Evolutionary conservation across 2,888 invertebrate genomes (phyloP), one percentile per base, ranked within the genome.

Genomic region (Dolichomitus sp.): DNA sequence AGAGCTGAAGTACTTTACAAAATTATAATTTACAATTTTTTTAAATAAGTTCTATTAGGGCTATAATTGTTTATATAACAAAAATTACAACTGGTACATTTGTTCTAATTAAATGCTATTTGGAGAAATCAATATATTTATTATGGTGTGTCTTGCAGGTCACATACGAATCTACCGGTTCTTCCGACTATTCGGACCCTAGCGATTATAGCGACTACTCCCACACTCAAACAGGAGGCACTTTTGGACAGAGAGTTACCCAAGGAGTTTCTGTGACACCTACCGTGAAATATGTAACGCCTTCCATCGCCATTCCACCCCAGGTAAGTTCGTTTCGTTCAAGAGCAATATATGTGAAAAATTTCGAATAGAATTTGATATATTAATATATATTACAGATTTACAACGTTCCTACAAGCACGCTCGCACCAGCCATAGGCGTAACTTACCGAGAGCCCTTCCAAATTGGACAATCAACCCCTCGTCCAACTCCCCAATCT

Each of bases 401-500:
- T 54, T 81, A 85, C 63, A 70, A 89, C 48, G 40, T 84, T 48
- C 86, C 89, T 57, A 81, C 86, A n/a, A 88, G 85, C 17, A 89
- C 89, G 19, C 33, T 84, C 3, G 50, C 87, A 33, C 87, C 92
- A 30, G 85, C 76, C 30, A 42, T 78, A 45, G 89, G 88, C 0
- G 87, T 88, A 23, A 89, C 90, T 7, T 89, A 89, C 54, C 85
- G 85, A 19, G 86, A 84, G 68, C 91, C 92, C 33, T 89, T 89
- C 68, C 66, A 87, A 11, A 66, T 86, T 12, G 86, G 81, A 19
- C 63, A 70, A 11, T 77, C 88, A 5, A 87, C 87, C 1, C 61
- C 81, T 1, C 78, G 72, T 42, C 69, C 87, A 7, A 48, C 40
- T 7, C 0, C 33, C 11, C n/a, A 48, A 42, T 52, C 76, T 30